Evolutionary conservation across 2,888 invertebrate genomes (phyloP).

Genomic region (Orthosia incerta): DNA sequence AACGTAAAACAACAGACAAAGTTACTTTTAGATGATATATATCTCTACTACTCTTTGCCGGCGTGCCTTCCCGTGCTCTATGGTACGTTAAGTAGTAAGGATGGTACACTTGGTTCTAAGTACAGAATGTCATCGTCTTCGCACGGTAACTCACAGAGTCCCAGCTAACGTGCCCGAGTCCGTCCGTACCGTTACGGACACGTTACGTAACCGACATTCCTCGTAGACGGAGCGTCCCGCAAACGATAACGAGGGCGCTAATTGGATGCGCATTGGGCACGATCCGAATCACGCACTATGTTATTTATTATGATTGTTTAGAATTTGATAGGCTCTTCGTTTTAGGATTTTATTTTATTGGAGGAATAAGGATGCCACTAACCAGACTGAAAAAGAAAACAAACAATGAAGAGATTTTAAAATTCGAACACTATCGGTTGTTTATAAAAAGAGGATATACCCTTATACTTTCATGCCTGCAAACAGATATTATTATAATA

Average conservation of each 20-base stretch:
- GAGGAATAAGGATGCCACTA: background rate
- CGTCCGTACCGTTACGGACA: slow-evolving; percentile 44
- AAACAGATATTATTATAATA: background rate
- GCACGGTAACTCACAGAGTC: slow-evolving; percentile 50
- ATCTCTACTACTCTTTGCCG: too few species aligned
- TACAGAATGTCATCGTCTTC: slow-evolving; percentile 57
- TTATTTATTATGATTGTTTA: slow-evolving; percentile 54
- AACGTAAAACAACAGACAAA: too few species aligned
- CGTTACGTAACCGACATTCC: slow-evolving; percentile 66
- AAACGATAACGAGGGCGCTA: slow-evolving; percentile 55
- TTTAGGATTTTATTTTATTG: slow-evolving; percentile 6
- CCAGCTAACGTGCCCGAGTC: slow-evolving; percentile 43
- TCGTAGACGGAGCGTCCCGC: slow-evolving; percentile 49
- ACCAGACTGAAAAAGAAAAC: background rate
- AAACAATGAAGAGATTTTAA: slow-evolving; percentile 12
- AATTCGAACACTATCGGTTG: slow-evolving; percentile 13
- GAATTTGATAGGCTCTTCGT: slow-evolving; percentile 29
- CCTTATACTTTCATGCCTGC: background rate
- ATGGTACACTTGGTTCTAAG: slow-evolving; percentile 7
- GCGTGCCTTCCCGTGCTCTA: too few species aligned
- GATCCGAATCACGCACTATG: slow-evolving; percentile 52
- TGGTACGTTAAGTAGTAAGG: background rate
- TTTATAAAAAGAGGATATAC: background rate
- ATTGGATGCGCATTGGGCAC: slow-evolving; percentile 55
- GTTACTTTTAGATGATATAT: too few species aligned